A percentile compares a stretch with the other conserved stretches of the same genome.
Conservation (phyloP, 2,888 invertebrate genomes). For the Patella caerulea region DNA sequence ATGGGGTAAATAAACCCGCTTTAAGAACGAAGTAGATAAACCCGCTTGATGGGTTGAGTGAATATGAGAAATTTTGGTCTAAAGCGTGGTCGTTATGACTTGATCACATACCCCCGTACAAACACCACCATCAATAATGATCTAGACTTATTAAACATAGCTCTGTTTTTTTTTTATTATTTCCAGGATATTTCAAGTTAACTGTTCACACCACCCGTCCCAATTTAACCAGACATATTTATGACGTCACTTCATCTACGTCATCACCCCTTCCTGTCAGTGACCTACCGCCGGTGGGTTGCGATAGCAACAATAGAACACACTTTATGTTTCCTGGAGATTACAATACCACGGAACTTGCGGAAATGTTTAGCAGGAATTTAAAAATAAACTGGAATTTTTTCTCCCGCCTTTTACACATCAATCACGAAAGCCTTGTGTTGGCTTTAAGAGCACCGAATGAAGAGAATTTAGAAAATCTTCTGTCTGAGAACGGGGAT, state of each 20-base stretch:
- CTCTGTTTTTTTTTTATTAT: background rate
- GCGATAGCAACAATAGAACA: background rate
- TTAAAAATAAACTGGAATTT: background rate
- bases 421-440: background rate
- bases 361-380: background rate
- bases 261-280: too few species aligned
- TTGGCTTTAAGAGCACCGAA: background rate
- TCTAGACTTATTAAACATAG: too few species aligned
- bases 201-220: background rate
- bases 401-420: background rate
- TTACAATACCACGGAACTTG: background rate
- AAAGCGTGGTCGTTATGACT: too few species aligned
- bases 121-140: too few species aligned
- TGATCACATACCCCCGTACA: too few species aligned
- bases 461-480: background rate
- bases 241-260: too few species aligned
- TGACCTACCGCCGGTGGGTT: background rate
- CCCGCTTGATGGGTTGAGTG: too few species aligned
- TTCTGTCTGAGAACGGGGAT: background rate
- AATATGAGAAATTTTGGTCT: too few species aligned
- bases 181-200: background rate
- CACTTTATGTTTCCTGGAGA: background rate
- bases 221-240: too few species aligned
- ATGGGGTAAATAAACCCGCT: too few species aligned
- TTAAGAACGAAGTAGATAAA: too few species aligned